phyloP scores from a whole-genome alignment of 2,797 vertebrate species.

The Enteromius thamalakanensis region DNA sequence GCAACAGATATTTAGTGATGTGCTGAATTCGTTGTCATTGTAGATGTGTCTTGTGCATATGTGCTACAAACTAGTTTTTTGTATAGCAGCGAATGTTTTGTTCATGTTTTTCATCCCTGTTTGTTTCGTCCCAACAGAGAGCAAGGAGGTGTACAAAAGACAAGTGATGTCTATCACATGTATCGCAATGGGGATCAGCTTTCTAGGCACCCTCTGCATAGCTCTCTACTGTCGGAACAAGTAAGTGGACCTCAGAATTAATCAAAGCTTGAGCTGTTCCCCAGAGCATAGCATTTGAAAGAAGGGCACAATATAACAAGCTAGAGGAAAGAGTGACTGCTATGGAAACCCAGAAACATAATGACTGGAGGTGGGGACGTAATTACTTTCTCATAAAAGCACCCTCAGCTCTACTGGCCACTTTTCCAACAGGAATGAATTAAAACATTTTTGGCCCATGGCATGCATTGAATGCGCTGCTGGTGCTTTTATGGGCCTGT shows the following conservation, averaged over 20 bases:
- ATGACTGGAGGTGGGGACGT: slow-evolving; percentile 23
- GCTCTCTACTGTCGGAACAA: slow-evolving; percentile 97
- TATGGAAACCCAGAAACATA: slow-evolving; percentile 33
- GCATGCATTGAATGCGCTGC: neutral
- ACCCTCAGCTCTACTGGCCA: slow-evolving; percentile 8
- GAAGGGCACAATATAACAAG: slow-evolving; percentile 18
- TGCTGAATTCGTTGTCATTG: neutral
- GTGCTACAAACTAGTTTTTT: neutral
- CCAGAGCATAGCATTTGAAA: slow-evolving; percentile 10
- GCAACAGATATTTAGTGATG: slow-evolving; percentile 15
- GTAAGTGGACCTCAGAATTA: slow-evolving; percentile 72
- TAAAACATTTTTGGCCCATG: slow-evolving; percentile 11
- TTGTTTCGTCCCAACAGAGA: slow-evolving; percentile 70
- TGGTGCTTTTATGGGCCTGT: neutral
- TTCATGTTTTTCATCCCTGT: slow-evolving; percentile 25
- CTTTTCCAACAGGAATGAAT: slow-evolving; percentile 8
- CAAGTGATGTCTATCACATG: slow-evolving; percentile 90
- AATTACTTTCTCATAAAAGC: slow-evolving; percentile 33
- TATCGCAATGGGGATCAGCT: slow-evolving; percentile 92
- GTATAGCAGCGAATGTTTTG: slow-evolving; percentile 27
- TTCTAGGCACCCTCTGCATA: slow-evolving; percentile 92
- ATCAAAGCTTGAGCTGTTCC: slow-evolving; percentile 19
- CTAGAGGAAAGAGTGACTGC: slow-evolving; percentile 18
- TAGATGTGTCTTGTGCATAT: neutral
- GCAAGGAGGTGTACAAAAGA: slow-evolving; percentile 82